Base-by-base conservation (phyloP, 2,888 invertebrate species). In the Ischnus inquisitorius region DNA sequence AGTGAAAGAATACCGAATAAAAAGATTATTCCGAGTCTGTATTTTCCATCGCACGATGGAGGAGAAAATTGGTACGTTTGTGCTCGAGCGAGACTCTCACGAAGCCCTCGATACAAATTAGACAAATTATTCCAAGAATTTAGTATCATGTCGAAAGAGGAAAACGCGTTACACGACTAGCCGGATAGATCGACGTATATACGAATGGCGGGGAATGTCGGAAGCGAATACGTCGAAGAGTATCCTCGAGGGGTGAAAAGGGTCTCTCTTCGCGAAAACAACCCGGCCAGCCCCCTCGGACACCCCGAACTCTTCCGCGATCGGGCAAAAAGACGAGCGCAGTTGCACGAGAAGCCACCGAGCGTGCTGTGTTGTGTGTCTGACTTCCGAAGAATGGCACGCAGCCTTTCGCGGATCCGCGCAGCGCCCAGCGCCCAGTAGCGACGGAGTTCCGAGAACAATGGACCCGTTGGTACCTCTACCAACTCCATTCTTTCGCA, bases 361-460 rank as follows among this genome's bases (percentile, higher is more conserved):
- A 22, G 43, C 41, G 79, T 68, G 72, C 77, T 68, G 41, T 14
- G 16, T 74, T 68, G 41, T 14, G 16, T 74, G 12, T 34, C 25
- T 51, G 78, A 68, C 76, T 67, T 51, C 69, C 79, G 48, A 79
- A 79, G 83, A 83, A 83, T 83, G 83, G 79, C 79, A 76, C 79
- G 79, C 83, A 76, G 74, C 75, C 76, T 76, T 67, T 76, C 71
- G 67, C 64, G 76, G 71, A 79, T 79, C 75, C 69, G 67, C 51
- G 14, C 67, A 78, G 76, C 72, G 60, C 74, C 79, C 43, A 65
- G 39, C 51, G 71, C 34, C 34, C 34, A 48, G 46, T 57, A 75
- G 46, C 67, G 76, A 48, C 71, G 19, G 67, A 74, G 69, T 79
- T 76, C 83, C 76, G 83, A 83, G 79, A 83, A 83, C 83, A 83